Conservation (phyloP, 2,888 invertebrate genomes). For the Psococerastis gibbosa region DNA sequence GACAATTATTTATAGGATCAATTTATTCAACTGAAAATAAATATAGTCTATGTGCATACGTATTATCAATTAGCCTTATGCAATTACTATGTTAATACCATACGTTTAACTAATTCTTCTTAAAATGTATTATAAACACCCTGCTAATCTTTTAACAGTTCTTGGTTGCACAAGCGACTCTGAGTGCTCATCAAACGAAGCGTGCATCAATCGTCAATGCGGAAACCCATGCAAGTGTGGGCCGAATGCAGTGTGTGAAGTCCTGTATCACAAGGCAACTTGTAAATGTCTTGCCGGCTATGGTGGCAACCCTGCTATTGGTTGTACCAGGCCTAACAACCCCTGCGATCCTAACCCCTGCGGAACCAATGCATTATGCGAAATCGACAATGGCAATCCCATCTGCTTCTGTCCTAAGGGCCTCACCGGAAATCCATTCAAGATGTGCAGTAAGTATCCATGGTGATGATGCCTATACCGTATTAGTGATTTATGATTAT, state of each 20-base stretch:
- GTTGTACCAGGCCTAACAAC: constrained; percentile 51
- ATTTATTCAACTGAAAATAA: too few relatives aligned
- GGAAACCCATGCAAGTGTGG: constrained; percentile 63
- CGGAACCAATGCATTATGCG: constrained; percentile 67
- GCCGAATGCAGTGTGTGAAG: constrained; percentile 60
- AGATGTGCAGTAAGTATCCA: constrained; percentile 73
- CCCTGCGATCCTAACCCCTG: constrained; percentile 76
- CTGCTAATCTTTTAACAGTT: too few relatives aligned
- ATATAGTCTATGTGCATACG: too few relatives aligned
- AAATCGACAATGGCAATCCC: constrained; percentile 65
- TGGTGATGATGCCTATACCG: too few relatives aligned
- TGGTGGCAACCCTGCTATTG: constrained; percentile 50
- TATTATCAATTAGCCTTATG: too few relatives aligned
- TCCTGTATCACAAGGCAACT: constrained; percentile 53
- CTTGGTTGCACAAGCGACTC: constrained; percentile 50
- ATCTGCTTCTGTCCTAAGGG: constrained; percentile 81
- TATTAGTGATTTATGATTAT: too few relatives aligned
- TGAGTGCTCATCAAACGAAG: constrained; percentile 54
- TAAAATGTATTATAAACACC: too few relatives aligned
- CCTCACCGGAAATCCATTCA: constrained; percentile 76
- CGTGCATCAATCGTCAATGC: constrained; percentile 59
- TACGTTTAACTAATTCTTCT: too few relatives aligned
- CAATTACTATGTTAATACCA: too few relatives aligned
- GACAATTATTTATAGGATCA: constrained; percentile 8
- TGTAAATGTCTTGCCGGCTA: constrained; percentile 73